Base-by-base conservation (phyloP, 1,140 invertebrate species). In the Anoplolepis gracilipes region DNA sequence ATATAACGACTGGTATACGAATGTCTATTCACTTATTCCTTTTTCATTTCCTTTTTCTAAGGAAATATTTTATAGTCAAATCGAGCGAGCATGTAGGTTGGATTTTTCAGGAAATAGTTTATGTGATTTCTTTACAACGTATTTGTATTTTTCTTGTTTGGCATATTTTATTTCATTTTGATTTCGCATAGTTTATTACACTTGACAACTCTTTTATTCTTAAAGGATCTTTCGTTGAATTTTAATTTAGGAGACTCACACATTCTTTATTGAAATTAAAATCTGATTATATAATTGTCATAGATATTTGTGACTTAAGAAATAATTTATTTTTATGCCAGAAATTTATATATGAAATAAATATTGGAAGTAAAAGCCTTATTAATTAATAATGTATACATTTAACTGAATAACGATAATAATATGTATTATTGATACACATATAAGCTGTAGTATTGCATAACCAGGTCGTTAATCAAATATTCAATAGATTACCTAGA, bases 401-500 rank as follows among this genome's bases (percentile, higher is more conserved):
- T 42, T n/a, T 33, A 59, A 33, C 5, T 10, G 28, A 13, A 13
- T 36, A 25, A 22, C 25, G 30, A 59, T 82, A 82, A 73, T 53
- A 22, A 81, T 46, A 49, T 53, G n/a, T 0, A 28, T 28, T 13
- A 19, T 19, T 3, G 65, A 25, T 57, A 33, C 11, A 39, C 33
- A 39, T 67, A 11, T 64, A 64, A 39, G 22, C 22, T 25, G 4
- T 39, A 39, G 42, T n/a, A 57, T 19, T 19, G 13, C 19, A 19
- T 46, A 59, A 7, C 25, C 36, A 25, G 36, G 19, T 22, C 28
- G 55, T 33, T 62, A 53, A 73, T 72, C 53, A 19, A 82, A 72
- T 59, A 73, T 73, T 82, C 53, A 73, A 46, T 59, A 59, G 67
- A 73, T 72, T 19, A 11, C 33, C 75, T 72, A 70, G 53, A 46